These are phyloP conservation scores for Rhodeus uyekii DNA, from an alignment of 2,797 vertebrate genomes.

Conservation along the genomic window DNA sequence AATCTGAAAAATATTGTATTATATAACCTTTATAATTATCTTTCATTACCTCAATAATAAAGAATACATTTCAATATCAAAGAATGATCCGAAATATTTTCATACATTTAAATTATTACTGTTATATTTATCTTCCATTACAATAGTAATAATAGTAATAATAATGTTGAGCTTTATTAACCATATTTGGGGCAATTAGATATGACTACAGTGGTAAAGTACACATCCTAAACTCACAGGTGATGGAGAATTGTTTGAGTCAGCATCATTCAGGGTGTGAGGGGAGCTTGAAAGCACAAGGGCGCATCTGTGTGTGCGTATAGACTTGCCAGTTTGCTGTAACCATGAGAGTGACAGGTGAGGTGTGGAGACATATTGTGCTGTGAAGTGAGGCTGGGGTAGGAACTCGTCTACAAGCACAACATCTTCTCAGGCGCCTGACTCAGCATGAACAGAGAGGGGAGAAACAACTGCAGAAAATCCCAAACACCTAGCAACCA, in stretches of 20 bases:
- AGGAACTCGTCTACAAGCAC: not conserved
- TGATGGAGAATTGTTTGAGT: not conserved
- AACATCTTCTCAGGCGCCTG: not conserved
- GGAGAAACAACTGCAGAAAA: constrained; percentile 6
- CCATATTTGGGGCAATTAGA: not conserved
- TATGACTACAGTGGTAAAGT: too few species aligned
- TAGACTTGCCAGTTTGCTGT: constrained; percentile 17
- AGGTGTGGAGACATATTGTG: constrained; percentile 10
- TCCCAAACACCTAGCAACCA: not conserved
- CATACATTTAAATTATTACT: not conserved
- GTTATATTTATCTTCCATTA: not conserved
- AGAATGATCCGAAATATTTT: too few species aligned
- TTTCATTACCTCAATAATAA: too few species aligned
- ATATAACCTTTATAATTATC: too few species aligned
- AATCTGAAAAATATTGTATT: too few species aligned
- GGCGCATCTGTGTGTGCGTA: not conserved
- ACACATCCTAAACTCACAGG: not conserved
- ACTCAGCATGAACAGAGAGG: constrained; percentile 21
- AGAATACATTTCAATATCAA: too few species aligned
- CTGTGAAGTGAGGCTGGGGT: not conserved
- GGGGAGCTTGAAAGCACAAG: constrained; percentile 18
- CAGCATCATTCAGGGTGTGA: not conserved
- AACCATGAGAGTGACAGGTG: constrained; percentile 46
- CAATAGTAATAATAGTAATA: not conserved
- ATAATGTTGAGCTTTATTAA: not conserved